Evolutionary conservation across 2,888 invertebrate species (phyloP).

Genomic region (Scaptomyza caliginosa): DNA sequence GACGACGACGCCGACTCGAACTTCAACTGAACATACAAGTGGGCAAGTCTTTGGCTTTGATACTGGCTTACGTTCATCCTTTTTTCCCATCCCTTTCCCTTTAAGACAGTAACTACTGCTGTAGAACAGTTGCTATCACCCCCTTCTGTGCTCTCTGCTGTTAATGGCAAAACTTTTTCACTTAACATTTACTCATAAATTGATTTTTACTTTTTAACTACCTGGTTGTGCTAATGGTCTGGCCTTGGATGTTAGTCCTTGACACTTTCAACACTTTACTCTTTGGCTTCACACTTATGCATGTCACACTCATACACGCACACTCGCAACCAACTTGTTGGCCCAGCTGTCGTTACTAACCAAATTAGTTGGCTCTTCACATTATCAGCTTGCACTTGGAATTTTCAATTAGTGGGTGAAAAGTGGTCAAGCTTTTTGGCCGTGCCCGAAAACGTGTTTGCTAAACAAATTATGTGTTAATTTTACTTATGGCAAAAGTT

Average conservation of each 20-base stretch:
- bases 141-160: slow-evolving; percentile 28
- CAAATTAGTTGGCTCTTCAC: slow-evolving; percentile 58
- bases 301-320: slow-evolving; percentile 7
- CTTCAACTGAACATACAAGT: slow-evolving; percentile 13
- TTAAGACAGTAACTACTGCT: slow-evolving; percentile 8
- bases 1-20: slow-evolving; percentile 14
- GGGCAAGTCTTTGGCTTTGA: slow-evolving; percentile 30
- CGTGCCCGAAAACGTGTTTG: slow-evolving; percentile 62
- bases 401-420: slow-evolving; percentile 76
- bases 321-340: slow-evolving; percentile 17
- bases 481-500: slow-evolving; percentile 60
- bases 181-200: slow-evolving; percentile 78
- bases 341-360: slow-evolving; percentile 24
- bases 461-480: slow-evolving; percentile 76
- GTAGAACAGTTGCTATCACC: background rate
- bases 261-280: slow-evolving; percentile 23
- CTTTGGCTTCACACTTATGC: slow-evolving; percentile 27
- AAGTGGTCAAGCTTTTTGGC: slow-evolving; percentile 68
- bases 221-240: slow-evolving; percentile 53
- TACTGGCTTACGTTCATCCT: background rate
- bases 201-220: slow-evolving; percentile 81
- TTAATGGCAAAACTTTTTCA: slow-evolving; percentile 77
- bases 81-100: slow-evolving; percentile 7
- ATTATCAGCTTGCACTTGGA: slow-evolving; percentile 70
- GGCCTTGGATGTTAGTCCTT: slow-evolving; percentile 50